Evolutionary conservation across 1,140 invertebrate species (phyloP), one percentile per base, ranked within the genome.

Genomic region (Venustaconcha ellipsiformis): DNA sequence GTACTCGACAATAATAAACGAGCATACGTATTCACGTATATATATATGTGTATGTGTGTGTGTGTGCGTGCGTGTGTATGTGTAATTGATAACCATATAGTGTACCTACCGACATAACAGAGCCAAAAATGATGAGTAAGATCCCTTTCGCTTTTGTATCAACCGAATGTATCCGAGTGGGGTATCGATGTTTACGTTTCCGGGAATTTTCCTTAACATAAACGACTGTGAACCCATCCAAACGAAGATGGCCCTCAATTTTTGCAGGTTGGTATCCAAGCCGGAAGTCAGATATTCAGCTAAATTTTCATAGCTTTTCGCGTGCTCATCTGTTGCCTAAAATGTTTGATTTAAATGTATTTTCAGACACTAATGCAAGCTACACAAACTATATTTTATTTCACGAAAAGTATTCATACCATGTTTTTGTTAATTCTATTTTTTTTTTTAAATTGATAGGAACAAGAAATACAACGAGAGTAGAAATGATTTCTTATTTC

Each of bases 141-240:
- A 65, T 23, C 69, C 75, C 56, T 59, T 71, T 0, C 60, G 15
- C 1, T 66, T 70, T 30, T 72, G 30, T 37, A 76, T 72, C 8
- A 76, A 70, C 57, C 62, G 67, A 64, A 76, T 71, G 30, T 71
- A 66, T n/a, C 75, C 75, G 15, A 57, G 23, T 67, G 75, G 75
- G 23, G 69, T 76, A 17, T 76, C 69, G 48, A n/a, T 74, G 14
- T 70, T 65, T 15, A 70, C 72, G 14, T 65, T 62, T 2, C 37
- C 23, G 6, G 60, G 48, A 20, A 62, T 66, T 57, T 71, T 57
- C 13, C 60, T 65, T 13, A 14, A 26, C 57, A 56, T 20, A n/a
- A 70, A 66, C n/a, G 14, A 20, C 57, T 76, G 75, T 14, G 20
- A 20, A 17, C 59, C 63, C 75, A 76, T 76, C 75, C 75, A 76